Percentiles rank a stretch among this genome's conserved stretches.
Evolutionary conservation across 1,140 invertebrate species (phyloP).

Genomic region (Eupristina koningsbergeri): DNA sequence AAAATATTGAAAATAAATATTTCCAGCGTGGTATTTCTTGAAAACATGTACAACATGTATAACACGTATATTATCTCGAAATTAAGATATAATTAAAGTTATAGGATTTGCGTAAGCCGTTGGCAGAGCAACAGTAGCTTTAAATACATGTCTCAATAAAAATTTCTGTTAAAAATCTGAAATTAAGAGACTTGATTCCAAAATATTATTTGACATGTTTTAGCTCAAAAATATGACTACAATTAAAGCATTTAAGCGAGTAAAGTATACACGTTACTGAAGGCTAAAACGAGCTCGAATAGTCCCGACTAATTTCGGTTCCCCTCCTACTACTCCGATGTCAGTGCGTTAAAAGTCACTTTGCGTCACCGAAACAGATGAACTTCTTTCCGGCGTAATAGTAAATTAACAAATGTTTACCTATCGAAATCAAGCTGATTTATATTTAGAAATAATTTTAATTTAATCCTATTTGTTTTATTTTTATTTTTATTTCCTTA

Average conservation of each 20-base stretch:
- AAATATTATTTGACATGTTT: not conserved
- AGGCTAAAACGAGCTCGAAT: not conserved
- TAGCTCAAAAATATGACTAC: not conserved
- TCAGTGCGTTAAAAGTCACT: not conserved
- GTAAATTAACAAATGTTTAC: not conserved
- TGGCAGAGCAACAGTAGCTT: no score
- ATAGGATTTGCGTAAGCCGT: no score
- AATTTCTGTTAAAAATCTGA: not conserved
- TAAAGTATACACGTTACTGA: not conserved
- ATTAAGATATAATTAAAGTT: no score
- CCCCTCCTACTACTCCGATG: constrained; percentile 9
- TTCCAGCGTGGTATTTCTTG: no score
- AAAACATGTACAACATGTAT: no score
- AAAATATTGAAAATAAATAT: no score
- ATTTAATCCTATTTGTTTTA: not conserved
- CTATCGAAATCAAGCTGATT: not conserved
- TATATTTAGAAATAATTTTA: not conserved
- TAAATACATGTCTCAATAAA: no score
- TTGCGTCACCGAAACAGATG: not conserved
- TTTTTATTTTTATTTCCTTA: no score
- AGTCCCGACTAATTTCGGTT: constrained; percentile 7
- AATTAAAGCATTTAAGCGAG: not conserved
- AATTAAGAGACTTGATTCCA: not conserved
- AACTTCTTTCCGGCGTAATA: not conserved
- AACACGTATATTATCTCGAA: no score